phyloP scores from a whole-genome alignment of 2,888 invertebrate species.

The Brenthis daphne region DNA sequence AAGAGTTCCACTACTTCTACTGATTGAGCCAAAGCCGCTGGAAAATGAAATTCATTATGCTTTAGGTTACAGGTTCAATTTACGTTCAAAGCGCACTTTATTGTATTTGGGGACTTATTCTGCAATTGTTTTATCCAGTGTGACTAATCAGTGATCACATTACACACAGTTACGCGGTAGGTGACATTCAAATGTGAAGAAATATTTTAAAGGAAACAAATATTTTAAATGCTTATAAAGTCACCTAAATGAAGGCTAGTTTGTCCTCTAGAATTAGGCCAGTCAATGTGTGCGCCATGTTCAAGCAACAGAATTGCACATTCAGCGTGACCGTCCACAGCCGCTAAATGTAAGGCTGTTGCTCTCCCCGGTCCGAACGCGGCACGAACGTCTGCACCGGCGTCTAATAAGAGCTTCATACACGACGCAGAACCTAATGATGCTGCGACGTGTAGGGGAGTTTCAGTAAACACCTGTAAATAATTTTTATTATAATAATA shows the following conservation, averaged over 20 bases:
- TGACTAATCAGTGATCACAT: too few species aligned
- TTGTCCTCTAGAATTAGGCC: constrained; percentile 88
- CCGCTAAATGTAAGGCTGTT: constrained; percentile 93
- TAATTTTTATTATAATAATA: constrained; percentile 24
- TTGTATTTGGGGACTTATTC: too few species aligned
- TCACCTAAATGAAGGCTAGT: constrained; percentile 90
- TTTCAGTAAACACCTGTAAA: constrained; percentile 89
- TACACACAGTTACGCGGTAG: too few species aligned
- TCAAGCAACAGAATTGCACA: constrained; percentile 88
- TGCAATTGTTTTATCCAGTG: too few species aligned
- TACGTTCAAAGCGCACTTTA: too few species aligned
- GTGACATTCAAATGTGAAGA: not conserved
- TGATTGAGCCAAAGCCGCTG: constrained; percentile 90
- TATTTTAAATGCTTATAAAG: not conserved
- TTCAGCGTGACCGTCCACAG: constrained; percentile 92
- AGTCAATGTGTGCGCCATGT: constrained; percentile 89
- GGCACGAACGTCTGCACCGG: constrained; percentile 91
- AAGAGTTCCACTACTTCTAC: constrained; percentile 88
- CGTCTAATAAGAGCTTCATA: constrained; percentile 87
- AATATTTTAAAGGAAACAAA: not conserved
- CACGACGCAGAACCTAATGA: constrained; percentile 87
- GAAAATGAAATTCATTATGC: constrained; percentile 35
- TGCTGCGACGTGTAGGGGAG: constrained; percentile 91
- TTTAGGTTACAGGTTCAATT: too few species aligned
- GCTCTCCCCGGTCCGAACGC: constrained; percentile 86